Evolutionary conservation across 2,888 invertebrate genomes (phyloP).

Genomic region (Hirtodrosophila confusa): DNA sequence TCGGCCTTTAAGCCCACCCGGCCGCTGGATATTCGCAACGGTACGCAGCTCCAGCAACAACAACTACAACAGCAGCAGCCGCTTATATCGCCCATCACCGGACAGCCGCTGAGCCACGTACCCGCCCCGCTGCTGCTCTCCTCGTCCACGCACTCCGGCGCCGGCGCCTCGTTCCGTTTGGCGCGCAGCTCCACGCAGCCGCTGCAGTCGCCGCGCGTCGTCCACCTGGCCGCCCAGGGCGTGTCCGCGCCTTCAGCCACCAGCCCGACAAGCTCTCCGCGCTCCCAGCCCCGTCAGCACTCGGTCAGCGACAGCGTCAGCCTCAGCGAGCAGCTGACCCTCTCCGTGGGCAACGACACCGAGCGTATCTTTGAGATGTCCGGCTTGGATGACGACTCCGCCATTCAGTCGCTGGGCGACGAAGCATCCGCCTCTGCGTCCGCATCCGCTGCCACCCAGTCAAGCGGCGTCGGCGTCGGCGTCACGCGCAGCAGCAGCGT

Average conservation of each 20-base stretch:
- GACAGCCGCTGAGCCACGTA: slow-evolving; percentile 68
- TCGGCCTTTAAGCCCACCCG: slow-evolving; percentile 82
- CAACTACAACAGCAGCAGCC: slow-evolving; percentile 52
- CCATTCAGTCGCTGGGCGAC: slow-evolving; percentile 64
- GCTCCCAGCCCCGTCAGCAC: slow-evolving; percentile 34
- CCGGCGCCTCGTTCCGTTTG: slow-evolving; percentile 60
- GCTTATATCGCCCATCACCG: slow-evolving; percentile 68
- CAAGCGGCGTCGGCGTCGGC: slow-evolving; percentile 26
- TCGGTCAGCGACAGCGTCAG: slow-evolving; percentile 53
- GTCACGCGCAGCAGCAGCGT: slow-evolving; percentile 88
- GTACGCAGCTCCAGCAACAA: slow-evolving; percentile 7
- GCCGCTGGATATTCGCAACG: slow-evolving; percentile 75
- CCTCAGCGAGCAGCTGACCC: slow-evolving; percentile 63
- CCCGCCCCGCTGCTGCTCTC: slow-evolving; percentile 64
- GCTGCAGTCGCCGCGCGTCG: slow-evolving; percentile 60
- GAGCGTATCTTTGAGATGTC: slow-evolving; percentile 81
- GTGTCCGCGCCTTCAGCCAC: slow-evolving; percentile 19
- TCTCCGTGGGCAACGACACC: slow-evolving; percentile 68
- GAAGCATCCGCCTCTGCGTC: slow-evolving; percentile 32
- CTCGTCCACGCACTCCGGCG: slow-evolving; percentile 57
- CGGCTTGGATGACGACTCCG: slow-evolving; percentile 72
- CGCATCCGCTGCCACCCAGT: slow-evolving; percentile 23
- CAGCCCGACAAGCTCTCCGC: slow-evolving; percentile 41
- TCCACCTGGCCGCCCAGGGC: slow-evolving; percentile 50
- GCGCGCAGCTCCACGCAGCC: slow-evolving; percentile 80